Base-by-base conservation (phyloP, 2,888 invertebrate species). In the Agrenia bidenticulata region DNA sequence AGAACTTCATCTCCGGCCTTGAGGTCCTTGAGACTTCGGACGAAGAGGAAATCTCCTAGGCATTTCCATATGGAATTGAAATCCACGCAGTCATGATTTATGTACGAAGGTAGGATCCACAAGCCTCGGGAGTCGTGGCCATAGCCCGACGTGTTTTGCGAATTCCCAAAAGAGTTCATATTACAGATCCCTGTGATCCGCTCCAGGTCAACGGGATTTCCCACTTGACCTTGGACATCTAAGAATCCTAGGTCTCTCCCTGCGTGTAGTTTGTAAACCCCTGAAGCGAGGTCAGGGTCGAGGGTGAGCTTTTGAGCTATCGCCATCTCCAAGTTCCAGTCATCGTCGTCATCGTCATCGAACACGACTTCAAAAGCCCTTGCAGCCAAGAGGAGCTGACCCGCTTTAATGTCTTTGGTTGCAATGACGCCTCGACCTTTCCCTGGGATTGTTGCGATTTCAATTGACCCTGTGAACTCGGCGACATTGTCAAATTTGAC, bases 351-450 rank as follows among this genome's bases (percentile, higher is more conserved):
- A 32, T 63, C 63, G 2, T 61, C 64, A 39, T 64, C 32, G 21
- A 63, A 70, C 23, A 70, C 53, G 13, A 70, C 64, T 56, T 64
- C 70, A 64, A 73, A 70, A 0, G 72, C 72, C 26, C 68, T 63
- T n/a, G 67, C 62, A 19, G 67, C 65, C 5, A 68, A 19, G 7
- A 73, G 27, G 1, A 73, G 24, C n/a, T 51, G 49, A 1, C 65
- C 66, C 11, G 66, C 42, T 0, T 58, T 41, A 13, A 70, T 62
- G 50, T 69, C 63, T 41, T 65, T 24, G 5, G 45, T 54, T 4
- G 68, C 65, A 1, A 70, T 41, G 0, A 73, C n/a, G 1, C 73
- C 73, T 15, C 73, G 49, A 1, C 73, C 73, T 39, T 65, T 64
- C 1, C 66, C 70, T 21, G 57, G 24, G 24, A 58, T 49, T 15